Conservation (phyloP, 2,797 vertebrate genomes). For the Phaenicophaeus curvirostris region DNA sequence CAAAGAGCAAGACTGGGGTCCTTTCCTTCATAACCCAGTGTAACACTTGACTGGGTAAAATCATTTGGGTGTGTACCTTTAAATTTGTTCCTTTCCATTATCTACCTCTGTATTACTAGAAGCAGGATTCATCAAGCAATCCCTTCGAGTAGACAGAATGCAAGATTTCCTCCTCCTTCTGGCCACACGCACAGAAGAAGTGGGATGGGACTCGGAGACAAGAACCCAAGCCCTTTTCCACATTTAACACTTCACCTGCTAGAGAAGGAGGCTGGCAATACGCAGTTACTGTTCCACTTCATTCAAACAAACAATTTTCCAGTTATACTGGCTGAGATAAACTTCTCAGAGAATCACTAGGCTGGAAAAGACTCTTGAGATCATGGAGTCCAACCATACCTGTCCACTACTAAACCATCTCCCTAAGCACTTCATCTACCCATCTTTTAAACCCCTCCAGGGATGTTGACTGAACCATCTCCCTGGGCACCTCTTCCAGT, state of each 20-base stretch:
- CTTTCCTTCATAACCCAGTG: accelerated
- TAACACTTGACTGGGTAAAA: not conserved
- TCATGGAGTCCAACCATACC: too few relatives aligned
- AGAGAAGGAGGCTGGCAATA: not conserved
- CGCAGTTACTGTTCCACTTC: not conserved
- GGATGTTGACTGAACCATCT: too few relatives aligned
- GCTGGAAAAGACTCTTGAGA: too few relatives aligned
- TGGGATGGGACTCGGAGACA: not conserved
- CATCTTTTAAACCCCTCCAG: too few relatives aligned
- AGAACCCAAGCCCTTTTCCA: not conserved
- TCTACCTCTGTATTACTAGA: not conserved
- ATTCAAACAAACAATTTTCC: not conserved
- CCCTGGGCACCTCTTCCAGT: too few relatives aligned
- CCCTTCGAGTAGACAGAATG: not conserved
- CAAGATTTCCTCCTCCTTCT: not conserved
- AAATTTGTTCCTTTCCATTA: not conserved
- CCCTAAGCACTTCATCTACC: too few relatives aligned
- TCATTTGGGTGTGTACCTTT: not conserved
- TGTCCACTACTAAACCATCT: too few relatives aligned
- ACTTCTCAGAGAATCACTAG: too few relatives aligned
- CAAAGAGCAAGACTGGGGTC: not conserved
- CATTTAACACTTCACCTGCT: not conserved
- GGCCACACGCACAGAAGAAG: not conserved
- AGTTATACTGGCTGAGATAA: not conserved
- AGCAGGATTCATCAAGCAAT: not conserved